Base-by-base conservation (phyloP, 2,888 invertebrate species). In the Agrenia bidenticulata region DNA sequence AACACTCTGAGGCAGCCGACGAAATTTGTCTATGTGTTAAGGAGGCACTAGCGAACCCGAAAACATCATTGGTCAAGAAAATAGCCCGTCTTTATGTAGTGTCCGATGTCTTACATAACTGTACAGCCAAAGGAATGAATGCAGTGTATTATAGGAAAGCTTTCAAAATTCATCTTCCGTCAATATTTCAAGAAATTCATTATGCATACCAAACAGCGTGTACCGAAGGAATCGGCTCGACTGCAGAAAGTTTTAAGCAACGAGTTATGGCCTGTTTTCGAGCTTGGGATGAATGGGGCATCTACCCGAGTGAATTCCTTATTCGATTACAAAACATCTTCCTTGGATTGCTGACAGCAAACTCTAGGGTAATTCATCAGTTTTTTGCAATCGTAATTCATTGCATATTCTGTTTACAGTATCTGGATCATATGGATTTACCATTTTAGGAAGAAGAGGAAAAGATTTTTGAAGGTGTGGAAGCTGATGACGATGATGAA, bases 211-310 rank as follows among this genome's bases (percentile, higher is more conserved):
- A 70, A 63, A 69, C 67, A 7, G 70, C 67, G 2, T 67, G 66
- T 54, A 37, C 62, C 1, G 58, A 59, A 15, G 66, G 63, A 39
- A 50, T 53, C 13, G 66, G 69, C n/a, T 81, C 96, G 61, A 93
- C 94, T 83, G 94, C 94, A n/a, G 98, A 99, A 81, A 94, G 95
- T 39, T 95, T 96, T 81, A 93, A 95, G 78, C 87, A 89, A 64
- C 83, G 96, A 53, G 91, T 97, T 37, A 87, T 94, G 79, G 86
- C 90, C 77, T 90, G 93, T 76, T 87, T 98, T 79, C 88, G 92
- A 78, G 94, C 96, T 1, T 98, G 99, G 97, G 96, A 97, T 80
- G 98, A 99, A 79, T 94, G 94, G 89, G 89, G 92, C 17, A 88
- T 99, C 67, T 99, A 98, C 82, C 92, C 97, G 0, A 89, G 90